Evolutionary conservation across 2,113 vertebrate genomes (phyloP).

Genomic region (Heterochromis multidens): DNA sequence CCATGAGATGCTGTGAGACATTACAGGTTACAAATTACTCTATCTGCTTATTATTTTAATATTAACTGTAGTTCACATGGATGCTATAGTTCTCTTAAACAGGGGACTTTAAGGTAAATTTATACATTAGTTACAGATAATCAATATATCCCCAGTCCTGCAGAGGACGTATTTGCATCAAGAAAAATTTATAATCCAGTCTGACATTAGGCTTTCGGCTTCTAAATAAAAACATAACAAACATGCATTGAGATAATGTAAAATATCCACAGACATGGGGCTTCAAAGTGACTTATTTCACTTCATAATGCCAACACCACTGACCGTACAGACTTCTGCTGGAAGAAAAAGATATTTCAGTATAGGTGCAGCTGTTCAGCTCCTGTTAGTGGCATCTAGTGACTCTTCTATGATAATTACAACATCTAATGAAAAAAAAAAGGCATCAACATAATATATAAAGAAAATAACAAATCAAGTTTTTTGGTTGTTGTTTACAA

Average conservation of each 20-base stretch:
- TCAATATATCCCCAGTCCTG: conserved; percentile 1
- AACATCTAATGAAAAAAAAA: neutral
- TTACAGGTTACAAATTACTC: neutral
- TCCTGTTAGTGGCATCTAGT: neutral
- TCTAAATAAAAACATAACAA: conserved; percentile 23
- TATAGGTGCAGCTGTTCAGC: neutral
- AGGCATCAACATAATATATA: neutral
- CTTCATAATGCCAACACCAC: conserved; percentile 14
- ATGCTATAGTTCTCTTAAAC: conserved; percentile 11
- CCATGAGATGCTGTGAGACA: neutral
- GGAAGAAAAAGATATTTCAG: neutral
- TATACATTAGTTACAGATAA: neutral
- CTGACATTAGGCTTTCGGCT: neutral
- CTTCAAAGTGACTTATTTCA: conserved; percentile 19
- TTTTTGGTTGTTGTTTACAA: neutral
- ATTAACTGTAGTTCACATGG: neutral
- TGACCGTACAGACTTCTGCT: conserved; percentile 27
- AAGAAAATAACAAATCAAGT: neutral
- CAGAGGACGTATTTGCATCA: conserved; percentile 13
- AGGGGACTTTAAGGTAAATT: neutral
- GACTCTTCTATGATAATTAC: neutral
- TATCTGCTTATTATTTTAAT: neutral
- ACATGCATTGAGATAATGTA: conserved; percentile 44
- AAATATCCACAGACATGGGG: neutral
- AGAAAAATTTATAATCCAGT: conserved; percentile 2